phyloP scores from a whole-genome alignment of 2,113 vertebrate species.

The Catharus bicknelli region DNA sequence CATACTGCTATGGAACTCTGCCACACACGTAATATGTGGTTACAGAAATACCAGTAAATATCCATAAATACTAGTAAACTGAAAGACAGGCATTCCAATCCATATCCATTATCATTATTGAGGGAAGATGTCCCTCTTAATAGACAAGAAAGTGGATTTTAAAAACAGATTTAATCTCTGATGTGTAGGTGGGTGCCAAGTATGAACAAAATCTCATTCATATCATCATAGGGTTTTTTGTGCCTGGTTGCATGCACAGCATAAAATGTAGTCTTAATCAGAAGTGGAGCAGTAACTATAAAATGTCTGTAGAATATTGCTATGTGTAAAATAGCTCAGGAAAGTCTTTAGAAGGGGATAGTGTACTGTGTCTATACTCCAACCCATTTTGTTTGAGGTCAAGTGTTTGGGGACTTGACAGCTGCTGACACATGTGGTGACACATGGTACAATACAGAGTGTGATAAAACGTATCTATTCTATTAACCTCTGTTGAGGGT shows the following conservation, averaged over 20 bases:
- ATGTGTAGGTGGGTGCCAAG: background rate
- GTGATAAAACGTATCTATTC: no score
- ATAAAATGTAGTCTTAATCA: background rate
- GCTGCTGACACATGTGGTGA: background rate
- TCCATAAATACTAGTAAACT: background rate
- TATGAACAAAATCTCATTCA: background rate
- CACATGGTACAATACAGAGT: no score
- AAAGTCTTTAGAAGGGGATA: background rate
- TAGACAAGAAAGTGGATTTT: background rate
- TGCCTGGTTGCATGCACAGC: accelerated
- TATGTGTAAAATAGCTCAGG: background rate
- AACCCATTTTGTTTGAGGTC: background rate
- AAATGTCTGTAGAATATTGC: background rate
- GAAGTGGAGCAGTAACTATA: background rate
- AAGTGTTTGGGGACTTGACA: background rate
- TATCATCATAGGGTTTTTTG: background rate
- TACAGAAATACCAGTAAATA: background rate
- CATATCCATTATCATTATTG: background rate
- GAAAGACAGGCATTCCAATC: background rate
- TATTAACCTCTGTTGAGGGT: no score
- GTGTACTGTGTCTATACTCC: background rate
- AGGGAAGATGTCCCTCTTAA: background rate
- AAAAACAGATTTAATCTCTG: background rate
- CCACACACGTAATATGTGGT: background rate
- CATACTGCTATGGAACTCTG: background rate